Conservation (phyloP, 2,113 vertebrate genomes). For the Crotalus viridis region DNA sequence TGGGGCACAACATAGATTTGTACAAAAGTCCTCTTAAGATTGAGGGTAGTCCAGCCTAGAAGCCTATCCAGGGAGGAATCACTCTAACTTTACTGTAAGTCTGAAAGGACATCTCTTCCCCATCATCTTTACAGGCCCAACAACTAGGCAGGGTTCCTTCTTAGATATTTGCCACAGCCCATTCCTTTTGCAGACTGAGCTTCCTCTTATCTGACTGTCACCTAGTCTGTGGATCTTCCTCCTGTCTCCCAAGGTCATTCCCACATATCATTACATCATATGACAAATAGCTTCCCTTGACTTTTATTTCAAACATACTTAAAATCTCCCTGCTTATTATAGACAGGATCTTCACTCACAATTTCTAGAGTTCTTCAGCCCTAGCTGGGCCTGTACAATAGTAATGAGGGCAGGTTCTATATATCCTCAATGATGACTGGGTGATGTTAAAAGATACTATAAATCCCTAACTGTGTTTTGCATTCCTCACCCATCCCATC, state of each 20-base stretch:
- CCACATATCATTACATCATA: neutral
- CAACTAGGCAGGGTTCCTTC: neutral
- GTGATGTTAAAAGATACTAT: neutral
- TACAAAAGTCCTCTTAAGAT: neutral
- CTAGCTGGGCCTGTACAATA: neutral
- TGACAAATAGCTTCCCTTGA: neutral
- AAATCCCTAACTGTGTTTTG: neutral
- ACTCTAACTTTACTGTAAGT: neutral
- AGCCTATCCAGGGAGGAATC: neutral
- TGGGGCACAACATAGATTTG: neutral
- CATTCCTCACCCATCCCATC: neutral
- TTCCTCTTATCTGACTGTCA: neutral
- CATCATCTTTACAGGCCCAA: neutral
- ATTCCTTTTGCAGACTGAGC: neutral
- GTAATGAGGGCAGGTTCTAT: neutral
- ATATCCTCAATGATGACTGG: neutral
- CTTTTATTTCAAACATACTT: neutral
- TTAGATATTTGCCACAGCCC: neutral
- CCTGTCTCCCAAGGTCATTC: neutral
- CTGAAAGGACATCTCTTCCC: neutral
- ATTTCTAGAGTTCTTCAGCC: neutral
- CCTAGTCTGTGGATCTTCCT: neutral
- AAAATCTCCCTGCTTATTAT: neutral
- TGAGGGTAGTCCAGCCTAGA: neutral
- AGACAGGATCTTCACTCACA: neutral